phyloP scores from a whole-genome alignment of 2,888 invertebrate species.

The Eupeodes luniger region DNA sequence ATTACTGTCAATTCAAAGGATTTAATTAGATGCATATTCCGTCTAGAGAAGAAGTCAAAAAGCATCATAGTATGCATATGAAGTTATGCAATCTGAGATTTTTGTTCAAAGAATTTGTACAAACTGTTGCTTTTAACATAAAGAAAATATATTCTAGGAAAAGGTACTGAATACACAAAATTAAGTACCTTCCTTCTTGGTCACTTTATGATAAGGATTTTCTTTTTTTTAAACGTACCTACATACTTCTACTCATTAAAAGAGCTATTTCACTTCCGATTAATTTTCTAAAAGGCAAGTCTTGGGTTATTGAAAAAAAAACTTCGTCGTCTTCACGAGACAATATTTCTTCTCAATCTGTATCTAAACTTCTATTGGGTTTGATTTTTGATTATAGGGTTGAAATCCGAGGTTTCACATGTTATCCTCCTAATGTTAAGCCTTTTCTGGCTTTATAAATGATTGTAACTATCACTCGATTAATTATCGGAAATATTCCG shows the following conservation, averaged over 20 bases:
- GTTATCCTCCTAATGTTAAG: no score
- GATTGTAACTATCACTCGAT: no score
- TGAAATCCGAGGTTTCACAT: no score
- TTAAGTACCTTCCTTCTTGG: not conserved
- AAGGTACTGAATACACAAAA: not conserved
- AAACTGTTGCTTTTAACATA: conserved; percentile 31
- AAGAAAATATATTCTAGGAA: not conserved
- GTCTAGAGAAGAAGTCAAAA: conserved; percentile 10
- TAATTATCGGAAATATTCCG: no score
- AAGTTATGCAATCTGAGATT: not conserved
- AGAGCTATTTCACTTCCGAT: not conserved
- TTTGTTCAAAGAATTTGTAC: conserved; percentile 13
- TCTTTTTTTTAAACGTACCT: not conserved
- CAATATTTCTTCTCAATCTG: no score
- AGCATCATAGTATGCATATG: not conserved
- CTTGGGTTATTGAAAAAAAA: no score
- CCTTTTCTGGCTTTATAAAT: no score
- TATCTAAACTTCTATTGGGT: no score
- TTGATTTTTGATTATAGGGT: no score
- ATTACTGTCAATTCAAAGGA: no score
- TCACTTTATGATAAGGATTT: conserved; percentile 50
- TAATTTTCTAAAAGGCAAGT: no score
- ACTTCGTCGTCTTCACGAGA: no score
- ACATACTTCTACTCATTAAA: not conserved
- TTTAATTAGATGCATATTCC: not conserved